Conservation (phyloP, 2,888 invertebrate species). For the Desoria tigrina region DNA sequence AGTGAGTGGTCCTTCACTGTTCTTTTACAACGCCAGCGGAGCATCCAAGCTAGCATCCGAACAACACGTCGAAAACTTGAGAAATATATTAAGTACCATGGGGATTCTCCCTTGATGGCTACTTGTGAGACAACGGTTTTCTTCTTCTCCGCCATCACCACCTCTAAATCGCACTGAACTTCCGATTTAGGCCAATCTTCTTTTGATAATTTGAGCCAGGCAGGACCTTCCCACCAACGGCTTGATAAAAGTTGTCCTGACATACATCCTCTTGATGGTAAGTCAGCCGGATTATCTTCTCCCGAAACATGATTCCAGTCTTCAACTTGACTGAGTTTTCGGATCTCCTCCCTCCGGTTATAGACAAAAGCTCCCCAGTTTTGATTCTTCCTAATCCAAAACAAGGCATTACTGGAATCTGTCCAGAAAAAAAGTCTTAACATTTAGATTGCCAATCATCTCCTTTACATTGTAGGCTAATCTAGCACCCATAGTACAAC, state of each 20-base stretch:
- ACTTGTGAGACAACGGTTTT: neutral
- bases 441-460: conserved; percentile 28
- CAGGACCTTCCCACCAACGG: conserved; percentile 48
- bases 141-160: conserved; percentile 4
- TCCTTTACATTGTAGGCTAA: conserved; percentile 36
- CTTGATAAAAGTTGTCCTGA: conserved; percentile 23
- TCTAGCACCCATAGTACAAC: conserved; percentile 52
- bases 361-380: conserved; percentile 48
- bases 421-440: conserved; percentile 34
- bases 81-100: neutral
- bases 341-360: conserved; percentile 34
- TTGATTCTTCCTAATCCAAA: conserved; percentile 45
- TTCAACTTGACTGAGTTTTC: neutral
- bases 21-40: neutral
- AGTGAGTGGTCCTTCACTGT: neutral
- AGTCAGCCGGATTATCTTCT: neutral
- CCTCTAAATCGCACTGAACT: conserved; percentile 14
- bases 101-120: neutral
- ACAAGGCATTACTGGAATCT: conserved; percentile 41
- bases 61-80: neutral
- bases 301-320: conserved; percentile 8
- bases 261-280: conserved; percentile 34
- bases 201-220: conserved; percentile 23
- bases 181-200: conserved; percentile 26
- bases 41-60: neutral